phyloP scores from a whole-genome alignment of 2,797 vertebrate genomes.

The Coregonus ussuriensis region DNA sequence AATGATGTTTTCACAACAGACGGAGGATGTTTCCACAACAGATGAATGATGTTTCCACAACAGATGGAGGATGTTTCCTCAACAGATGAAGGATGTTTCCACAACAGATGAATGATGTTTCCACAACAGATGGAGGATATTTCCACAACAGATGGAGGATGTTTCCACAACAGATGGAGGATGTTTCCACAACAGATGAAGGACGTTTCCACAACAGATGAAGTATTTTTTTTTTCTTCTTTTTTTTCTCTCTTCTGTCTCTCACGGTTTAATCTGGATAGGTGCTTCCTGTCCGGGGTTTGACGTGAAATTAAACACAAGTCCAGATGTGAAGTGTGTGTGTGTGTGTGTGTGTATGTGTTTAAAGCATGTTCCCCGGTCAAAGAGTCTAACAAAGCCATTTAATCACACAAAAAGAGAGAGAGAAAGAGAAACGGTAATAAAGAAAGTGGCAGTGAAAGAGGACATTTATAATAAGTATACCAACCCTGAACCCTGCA shows the following conservation, averaged over 20 bases:
- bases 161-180: too few relatives aligned
- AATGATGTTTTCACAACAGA: too few relatives aligned
- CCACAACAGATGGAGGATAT: too few relatives aligned
- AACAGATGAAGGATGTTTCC: too few relatives aligned
- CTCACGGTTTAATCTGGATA: conserved; percentile 92
- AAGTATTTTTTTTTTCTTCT: conserved; percentile 62
- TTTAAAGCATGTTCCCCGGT: conserved; percentile 60
- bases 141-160: too few relatives aligned
- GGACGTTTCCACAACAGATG: too few relatives aligned
- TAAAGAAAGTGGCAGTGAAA: conserved; percentile 49
- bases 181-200: too few relatives aligned
- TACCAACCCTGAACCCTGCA: conserved; percentile 54
- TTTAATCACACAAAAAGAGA: conserved; percentile 80
- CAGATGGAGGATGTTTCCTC: too few relatives aligned
- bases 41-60: too few relatives aligned
- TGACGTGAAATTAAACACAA: conserved; percentile 97
- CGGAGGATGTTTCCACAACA: too few relatives aligned
- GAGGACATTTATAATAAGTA: conserved; percentile 63
- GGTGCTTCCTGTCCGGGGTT: conserved; percentile 95
- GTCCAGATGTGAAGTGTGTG: conserved; percentile 85
- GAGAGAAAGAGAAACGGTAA: conserved; percentile 51
- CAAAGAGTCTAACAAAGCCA: conserved; percentile 76
- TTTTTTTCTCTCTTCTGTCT: conserved; percentile 56
- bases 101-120: too few relatives aligned
- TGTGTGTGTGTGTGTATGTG: background rate